Conservation (phyloP, 2,797 vertebrate species). For the Syncerus caffer region DNA sequence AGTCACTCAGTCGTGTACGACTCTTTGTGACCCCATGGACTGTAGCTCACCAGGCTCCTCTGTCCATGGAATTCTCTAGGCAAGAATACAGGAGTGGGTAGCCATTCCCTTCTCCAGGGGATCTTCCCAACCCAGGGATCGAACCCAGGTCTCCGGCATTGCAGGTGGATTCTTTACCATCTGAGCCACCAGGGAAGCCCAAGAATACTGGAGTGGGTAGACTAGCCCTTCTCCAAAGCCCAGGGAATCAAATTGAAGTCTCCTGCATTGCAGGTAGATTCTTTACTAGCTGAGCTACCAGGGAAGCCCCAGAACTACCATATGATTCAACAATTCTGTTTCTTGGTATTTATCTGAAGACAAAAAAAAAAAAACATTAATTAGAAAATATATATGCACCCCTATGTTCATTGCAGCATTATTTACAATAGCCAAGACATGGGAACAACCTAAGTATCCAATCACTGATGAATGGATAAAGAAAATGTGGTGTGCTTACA, state of each 20-base stretch:
- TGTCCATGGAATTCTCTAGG: not conserved
- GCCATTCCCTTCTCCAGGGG: not conserved
- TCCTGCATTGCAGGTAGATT: not conserved
- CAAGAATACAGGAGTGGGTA: not conserved
- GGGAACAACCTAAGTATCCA: not conserved
- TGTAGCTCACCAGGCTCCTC: not conserved
- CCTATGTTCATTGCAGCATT: not conserved
- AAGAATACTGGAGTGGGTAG: not conserved
- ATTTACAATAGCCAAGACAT: not conserved
- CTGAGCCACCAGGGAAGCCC: not conserved
- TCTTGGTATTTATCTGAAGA: not conserved
- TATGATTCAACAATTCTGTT: not conserved
- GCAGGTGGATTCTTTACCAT: not conserved
- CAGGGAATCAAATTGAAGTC: not conserved
- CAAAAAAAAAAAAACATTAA: not conserved
- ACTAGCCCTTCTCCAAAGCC: not conserved
- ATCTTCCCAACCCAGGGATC: not conserved
- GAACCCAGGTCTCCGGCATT: not conserved
- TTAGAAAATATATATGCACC: not conserved
- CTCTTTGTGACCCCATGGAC: not conserved
- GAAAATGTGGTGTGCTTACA: not conserved
- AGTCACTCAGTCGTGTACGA: fast-evolving
- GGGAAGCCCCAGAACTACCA: not conserved
- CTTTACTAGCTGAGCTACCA: not conserved
- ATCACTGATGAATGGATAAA: not conserved